These are phyloP conservation scores for Empis stercorea DNA, from an alignment of 2,888 invertebrate genomes.

Conservation along the genomic window DNA sequence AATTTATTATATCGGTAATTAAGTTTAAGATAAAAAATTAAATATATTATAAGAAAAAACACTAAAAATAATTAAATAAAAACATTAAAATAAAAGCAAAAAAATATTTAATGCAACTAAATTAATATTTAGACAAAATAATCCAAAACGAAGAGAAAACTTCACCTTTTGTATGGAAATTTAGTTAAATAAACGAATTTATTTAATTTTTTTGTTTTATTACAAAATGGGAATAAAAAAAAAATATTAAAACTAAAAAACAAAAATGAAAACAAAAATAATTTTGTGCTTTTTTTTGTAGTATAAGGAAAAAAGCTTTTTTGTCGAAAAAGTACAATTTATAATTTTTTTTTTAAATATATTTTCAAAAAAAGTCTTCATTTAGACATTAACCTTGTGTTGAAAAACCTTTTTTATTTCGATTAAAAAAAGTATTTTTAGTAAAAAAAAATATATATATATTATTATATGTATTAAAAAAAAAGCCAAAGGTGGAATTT, in stretches of 20 bases:
- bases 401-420: slow-evolving; percentile 10
- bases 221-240: slow-evolving; percentile 3
- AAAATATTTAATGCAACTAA: background rate
- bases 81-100: background rate
- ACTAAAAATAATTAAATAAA: too few relatives aligned
- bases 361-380: too few relatives aligned
- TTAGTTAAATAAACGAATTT: background rate
- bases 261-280: background rate
- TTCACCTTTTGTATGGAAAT: slow-evolving; percentile 11
- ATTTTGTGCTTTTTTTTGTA: background rate
- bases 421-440: too few relatives aligned
- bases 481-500: slow-evolving; percentile 35
- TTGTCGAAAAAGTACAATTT: too few relatives aligned
- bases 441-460: slow-evolving; percentile 8
- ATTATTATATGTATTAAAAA: slow-evolving; percentile 7
- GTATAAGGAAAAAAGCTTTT: background rate
- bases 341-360: too few relatives aligned
- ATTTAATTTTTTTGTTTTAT: background rate
- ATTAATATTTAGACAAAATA: background rate
- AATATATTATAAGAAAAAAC: too few relatives aligned
- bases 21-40: too few relatives aligned
- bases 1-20: too few relatives aligned
- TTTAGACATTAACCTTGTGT: slow-evolving; percentile 14
- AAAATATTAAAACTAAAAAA: background rate
- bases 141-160: slow-evolving; percentile 10